Base-by-base conservation (phyloP, 2,888 invertebrate species). In the Drosophila niveifrons region DNA sequence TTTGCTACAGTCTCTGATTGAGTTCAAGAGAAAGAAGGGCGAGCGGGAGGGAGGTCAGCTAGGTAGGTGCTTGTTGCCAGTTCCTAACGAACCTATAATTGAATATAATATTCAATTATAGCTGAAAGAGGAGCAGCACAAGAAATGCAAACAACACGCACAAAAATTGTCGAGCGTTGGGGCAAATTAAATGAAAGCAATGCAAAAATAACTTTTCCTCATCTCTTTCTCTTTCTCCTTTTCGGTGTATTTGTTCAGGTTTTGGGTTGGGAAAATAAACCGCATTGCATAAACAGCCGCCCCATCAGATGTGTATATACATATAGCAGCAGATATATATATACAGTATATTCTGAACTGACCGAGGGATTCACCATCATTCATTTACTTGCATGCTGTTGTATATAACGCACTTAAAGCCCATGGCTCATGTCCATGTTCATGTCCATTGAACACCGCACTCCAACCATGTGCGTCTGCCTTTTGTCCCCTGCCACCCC, bases 91-190 rank as follows among this genome's bases (percentile, higher is more conserved):
- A 85, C 74, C 74, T 72, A 75, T 85, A 82, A 84, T 84, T 80
- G 78, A 84, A 88, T 78, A 86, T 83, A 59, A 83, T 82, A 82
- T 88, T 80, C 63, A 85, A 85, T 85, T 85, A 80, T 58, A 48
- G 36, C 36, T 46, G 71, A 63, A 66, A 67, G 50, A n/a, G n/a
- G n/a, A n/a, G n/a, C 48, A 57, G 41, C 52, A 28, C 62, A 63
- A 62, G 66, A 64, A 67, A 48, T 57, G 69, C 57, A 52, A 66
- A 66, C 48, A 67, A 39, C 44, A 66, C 59, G 52, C 51, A 63
- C 53, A 39, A 50, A 55, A 66, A 55, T 39, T 52, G 43, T 55
- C 29, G 52, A 34, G 51, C 53, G 46, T 17, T 69, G 65, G 65
- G 31, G 41, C 41, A 59, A 71, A 70, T 77, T 75, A 72, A 77